Conservation (phyloP, 2,888 invertebrate species). For the Ctenicera cuprea region DNA sequence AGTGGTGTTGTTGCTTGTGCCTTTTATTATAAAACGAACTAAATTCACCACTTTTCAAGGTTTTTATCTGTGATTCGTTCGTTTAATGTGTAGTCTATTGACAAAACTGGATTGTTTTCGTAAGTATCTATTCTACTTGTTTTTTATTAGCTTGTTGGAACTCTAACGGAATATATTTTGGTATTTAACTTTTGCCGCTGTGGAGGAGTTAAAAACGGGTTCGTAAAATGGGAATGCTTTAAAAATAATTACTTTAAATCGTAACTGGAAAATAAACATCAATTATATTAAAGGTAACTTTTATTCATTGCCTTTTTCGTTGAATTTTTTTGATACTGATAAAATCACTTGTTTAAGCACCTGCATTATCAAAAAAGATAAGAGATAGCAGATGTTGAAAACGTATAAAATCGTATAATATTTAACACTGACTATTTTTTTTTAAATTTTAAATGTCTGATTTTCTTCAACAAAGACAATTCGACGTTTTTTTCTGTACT, state of each 20-base stretch:
- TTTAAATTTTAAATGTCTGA: no score
- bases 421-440: no score
- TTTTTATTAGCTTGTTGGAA: neutral
- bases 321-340: no score
- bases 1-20: constrained; percentile 8
- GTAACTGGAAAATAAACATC: neutral
- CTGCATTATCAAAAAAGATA: no score
- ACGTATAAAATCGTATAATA: no score
- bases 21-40: neutral
- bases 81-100: neutral
- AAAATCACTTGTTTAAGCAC: no score
- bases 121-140: constrained; percentile 1
- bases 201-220: constrained; percentile 2
- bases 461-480: no score
- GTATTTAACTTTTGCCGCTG: constrained; percentile 8
- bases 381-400: no score
- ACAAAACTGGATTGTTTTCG: neutral
- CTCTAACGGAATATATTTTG: constrained; percentile 2
- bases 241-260: no score
- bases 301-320: neutral
- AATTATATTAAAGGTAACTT: neutral
- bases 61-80: neutral
- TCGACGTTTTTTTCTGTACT: no score
- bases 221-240: neutral
- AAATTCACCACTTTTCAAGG: neutral